Evolutionary conservation across 2,113 vertebrate genomes (phyloP).

Genomic region (Rhipidura dahli): DNA sequence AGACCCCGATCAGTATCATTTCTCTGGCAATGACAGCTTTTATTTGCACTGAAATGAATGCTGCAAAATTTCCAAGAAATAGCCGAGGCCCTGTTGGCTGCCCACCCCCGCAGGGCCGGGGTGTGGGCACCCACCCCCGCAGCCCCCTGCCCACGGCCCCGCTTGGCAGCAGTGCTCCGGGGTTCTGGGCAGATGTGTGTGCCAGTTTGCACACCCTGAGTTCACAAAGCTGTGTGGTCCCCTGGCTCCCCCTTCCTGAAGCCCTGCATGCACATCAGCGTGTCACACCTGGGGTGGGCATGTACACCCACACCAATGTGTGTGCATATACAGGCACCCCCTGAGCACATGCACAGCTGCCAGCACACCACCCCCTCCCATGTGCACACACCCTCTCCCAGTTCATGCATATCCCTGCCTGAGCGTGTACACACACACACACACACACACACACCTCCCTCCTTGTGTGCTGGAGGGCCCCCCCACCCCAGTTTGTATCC

Average conservation of each 20-base stretch:
- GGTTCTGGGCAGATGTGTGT: neutral
- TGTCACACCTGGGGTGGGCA: neutral
- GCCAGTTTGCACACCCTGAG: neutral
- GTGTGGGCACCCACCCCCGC: neutral
- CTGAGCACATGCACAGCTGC: rapidly evolving
- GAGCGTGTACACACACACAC: neutral
- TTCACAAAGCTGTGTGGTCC: neutral
- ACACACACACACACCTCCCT: neutral
- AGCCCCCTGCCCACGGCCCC: neutral
- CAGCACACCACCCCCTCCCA: neutral
- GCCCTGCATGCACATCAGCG: no score
- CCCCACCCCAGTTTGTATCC: neutral
- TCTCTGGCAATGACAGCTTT: constrained; percentile 82
- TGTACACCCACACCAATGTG: no score
- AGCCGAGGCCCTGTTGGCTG: constrained; percentile 72
- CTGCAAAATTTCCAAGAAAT: constrained; percentile 81
- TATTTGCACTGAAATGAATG: constrained; percentile 83
- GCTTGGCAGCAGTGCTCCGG: neutral
- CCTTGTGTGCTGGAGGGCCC: no score
- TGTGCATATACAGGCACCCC: neutral
- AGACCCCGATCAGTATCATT: constrained; percentile 83
- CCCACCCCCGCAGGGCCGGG: constrained; percentile 29
- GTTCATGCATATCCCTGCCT: neutral
- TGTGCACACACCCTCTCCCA: neutral
- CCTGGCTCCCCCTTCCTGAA: neutral